Conservation (phyloP, 2,113 vertebrate genomes). For the Myrmophylax atrothorax region DNA sequence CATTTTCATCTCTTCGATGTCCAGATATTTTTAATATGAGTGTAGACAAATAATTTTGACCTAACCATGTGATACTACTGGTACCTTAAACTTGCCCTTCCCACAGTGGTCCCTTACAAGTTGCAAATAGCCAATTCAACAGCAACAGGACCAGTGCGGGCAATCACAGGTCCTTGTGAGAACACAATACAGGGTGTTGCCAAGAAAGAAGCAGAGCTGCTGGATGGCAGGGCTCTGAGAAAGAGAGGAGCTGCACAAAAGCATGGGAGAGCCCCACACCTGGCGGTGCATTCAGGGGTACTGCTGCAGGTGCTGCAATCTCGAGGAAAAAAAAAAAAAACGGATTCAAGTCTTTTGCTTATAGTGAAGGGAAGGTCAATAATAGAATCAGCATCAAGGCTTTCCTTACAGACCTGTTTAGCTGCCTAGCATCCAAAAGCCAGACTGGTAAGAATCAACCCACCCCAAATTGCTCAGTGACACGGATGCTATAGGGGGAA, state of each 20-base stretch:
- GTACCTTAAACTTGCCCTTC: not conserved
- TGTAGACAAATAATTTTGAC: not conserved
- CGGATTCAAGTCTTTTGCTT: not conserved
- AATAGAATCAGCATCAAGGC: not conserved
- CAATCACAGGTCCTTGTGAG: not conserved
- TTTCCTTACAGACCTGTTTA: not conserved
- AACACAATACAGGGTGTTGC: not conserved
- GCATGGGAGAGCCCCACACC: not conserved
- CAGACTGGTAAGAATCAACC: not conserved
- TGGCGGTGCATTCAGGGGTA: not conserved
- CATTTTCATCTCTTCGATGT: not conserved
- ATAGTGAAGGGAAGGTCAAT: not conserved
- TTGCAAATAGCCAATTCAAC: not conserved
- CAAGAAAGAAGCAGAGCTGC: not conserved
- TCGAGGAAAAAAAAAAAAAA: not conserved
- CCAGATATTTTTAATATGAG: not conserved
- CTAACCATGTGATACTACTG: not conserved
- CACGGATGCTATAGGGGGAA: not conserved
- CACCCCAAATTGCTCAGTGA: not conserved
- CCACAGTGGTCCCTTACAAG: rapidly evolving
- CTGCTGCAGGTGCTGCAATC: not conserved
- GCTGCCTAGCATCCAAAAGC: not conserved
- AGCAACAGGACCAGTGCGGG: not conserved
- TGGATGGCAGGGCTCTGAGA: not conserved
- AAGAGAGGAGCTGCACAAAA: not conserved